Evolutionary conservation across 2,113 vertebrate species (phyloP), one percentile per base, ranked within the genome.

Genomic region (Syrrhaptes paradoxus): DNA sequence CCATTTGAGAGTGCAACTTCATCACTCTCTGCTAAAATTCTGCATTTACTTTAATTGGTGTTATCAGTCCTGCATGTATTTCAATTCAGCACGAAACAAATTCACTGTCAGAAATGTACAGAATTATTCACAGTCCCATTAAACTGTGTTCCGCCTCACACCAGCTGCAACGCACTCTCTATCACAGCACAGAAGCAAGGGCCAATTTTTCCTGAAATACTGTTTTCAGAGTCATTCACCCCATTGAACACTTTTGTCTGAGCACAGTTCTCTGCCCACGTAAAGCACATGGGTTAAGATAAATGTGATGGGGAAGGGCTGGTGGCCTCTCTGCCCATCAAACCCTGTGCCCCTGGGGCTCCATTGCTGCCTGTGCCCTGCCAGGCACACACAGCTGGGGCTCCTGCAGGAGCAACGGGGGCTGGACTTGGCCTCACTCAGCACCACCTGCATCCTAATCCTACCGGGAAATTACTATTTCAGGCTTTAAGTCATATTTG

Each of bases 261-360:
- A 49, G 45, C 13, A 38, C 28, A 41, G 11, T 38, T 62, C 45
- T 34, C 20, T 7, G n/a, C 11, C 58, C 34, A 4, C 4, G 5
- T 15, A 31, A 57, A 41, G 61, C 43, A 17, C 28, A 11, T 10
- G 5, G 43, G 43, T 48, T 67, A 14, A 79, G n/a, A 45, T 5
- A 57, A 51, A 78, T 3, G 0, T 2, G 7, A 9, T 3, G 15
- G 11, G 45, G 25, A 36, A 57, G 48, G 26, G 4, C 24, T 12
- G 21, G 10, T 4, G 19, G 26, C 34, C 13, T 28, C 13, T 28
- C 54, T 54, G 21, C n/a, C n/a, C 63, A 31, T 17, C 34, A 46
- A 57, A 46, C 4, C 32, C 34, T 24, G 4, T 1, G 9, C 31
- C 41, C 32, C 43, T 2, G 0, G 1, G 3, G 19, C 10, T 10